These are phyloP conservation scores for Lasiommata megera DNA, from an alignment of 2,888 invertebrate genomes.

Conservation along the genomic window DNA sequence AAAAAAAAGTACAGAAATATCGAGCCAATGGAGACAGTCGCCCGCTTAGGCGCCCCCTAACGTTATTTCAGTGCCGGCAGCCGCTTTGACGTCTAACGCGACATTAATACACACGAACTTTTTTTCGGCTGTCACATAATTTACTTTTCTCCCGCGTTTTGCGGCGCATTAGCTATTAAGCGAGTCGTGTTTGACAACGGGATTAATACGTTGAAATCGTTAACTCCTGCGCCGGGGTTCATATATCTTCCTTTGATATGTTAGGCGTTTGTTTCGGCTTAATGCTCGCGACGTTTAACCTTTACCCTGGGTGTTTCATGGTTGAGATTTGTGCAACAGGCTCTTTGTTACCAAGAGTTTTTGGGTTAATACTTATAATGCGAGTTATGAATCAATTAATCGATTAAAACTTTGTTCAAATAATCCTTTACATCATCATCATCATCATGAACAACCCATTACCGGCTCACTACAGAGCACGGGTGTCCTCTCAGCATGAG, in stretches of 20 bases:
- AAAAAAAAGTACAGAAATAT: no score
- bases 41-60: conserved; percentile 46
- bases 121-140: conserved; percentile 77
- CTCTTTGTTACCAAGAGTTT: no score
- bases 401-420: no score
- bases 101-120: conserved; percentile 75
- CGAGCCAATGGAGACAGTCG: conserved; percentile 30
- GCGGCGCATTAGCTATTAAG: conserved; percentile 78
- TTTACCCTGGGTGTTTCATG: no score
- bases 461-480: no score
- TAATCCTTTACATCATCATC: no score
- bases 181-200: conserved; percentile 61
- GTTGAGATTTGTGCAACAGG: no score
- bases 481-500: no score
- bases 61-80: conserved; percentile 70
- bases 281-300: no score
- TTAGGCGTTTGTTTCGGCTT: neutral
- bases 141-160: conserved; percentile 64
- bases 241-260: conserved; percentile 29
- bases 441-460: no score
- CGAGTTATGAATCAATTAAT: no score
- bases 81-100: conserved; percentile 77
- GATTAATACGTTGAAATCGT: conserved; percentile 64
- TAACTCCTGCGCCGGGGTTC: conserved; percentile 45
- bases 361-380: no score